Evolutionary conservation across 1,140 invertebrate species (phyloP).

Genomic region (Orchestia grillus): DNA sequence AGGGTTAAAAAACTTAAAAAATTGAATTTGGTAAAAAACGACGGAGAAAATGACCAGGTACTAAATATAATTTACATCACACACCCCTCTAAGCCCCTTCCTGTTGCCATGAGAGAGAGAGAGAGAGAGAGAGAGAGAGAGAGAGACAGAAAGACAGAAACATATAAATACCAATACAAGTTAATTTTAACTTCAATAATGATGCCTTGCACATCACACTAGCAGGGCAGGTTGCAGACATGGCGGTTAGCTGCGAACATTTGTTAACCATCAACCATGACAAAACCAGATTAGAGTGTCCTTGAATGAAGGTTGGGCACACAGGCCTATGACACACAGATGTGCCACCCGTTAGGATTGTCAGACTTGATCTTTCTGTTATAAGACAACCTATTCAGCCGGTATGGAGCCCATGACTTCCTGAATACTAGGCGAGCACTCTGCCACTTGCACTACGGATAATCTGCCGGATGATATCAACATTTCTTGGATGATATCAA

Average conservation of each 20-base stretch:
- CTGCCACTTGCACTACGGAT: too few relatives aligned
- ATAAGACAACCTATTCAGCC: too few relatives aligned
- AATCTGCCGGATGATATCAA: too few relatives aligned
- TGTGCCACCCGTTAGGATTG: too few relatives aligned
- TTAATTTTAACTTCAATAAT: background rate
- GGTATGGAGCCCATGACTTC: too few relatives aligned
- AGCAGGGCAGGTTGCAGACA: background rate
- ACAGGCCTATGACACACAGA: too few relatives aligned
- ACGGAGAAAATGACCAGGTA: background rate
- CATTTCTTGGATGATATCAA: too few relatives aligned
- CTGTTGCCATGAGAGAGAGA: background rate
- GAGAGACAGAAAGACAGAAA: background rate
- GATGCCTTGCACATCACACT: background rate
- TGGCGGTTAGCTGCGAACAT: background rate
- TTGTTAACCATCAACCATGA: background rate
- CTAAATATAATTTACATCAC: background rate
- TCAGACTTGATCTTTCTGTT: too few relatives aligned
- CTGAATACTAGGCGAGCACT: too few relatives aligned
- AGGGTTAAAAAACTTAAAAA: background rate
- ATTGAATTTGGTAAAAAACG: background rate
- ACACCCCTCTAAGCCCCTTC: background rate
- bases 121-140: background rate
- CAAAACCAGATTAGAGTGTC: too few relatives aligned
- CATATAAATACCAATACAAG: too few relatives aligned
- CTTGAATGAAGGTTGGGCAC: too few relatives aligned